Percentiles rank a stretch among this genome's conserved stretches.
phyloP scores from a whole-genome alignment of 1,140 invertebrate species.

The Trigoniulus corallinus region DNA sequence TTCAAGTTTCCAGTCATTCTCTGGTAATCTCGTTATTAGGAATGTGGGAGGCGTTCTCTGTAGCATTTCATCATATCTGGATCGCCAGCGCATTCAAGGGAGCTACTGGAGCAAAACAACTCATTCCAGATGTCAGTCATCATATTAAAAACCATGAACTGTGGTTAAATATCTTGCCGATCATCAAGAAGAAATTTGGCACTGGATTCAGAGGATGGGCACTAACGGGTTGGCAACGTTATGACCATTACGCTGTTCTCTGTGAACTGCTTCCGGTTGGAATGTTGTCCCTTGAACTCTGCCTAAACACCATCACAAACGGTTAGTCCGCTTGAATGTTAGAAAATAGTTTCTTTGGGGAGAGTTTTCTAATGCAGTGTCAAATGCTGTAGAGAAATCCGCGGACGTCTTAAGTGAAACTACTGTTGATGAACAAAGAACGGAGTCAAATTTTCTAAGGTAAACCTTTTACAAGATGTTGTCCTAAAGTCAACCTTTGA shows the following conservation, averaged over 20 bases:
- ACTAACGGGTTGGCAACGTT: conserved; percentile 30
- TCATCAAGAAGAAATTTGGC: conserved; percentile 14
- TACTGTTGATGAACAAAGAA: conserved; percentile 18
- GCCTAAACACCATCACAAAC: too few relatives aligned
- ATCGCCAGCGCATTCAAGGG: conserved; percentile 42
- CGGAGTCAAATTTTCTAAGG: too few relatives aligned
- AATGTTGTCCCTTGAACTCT: too few relatives aligned
- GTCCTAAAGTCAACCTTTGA: too few relatives aligned
- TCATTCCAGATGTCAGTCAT: conserved; percentile 23
- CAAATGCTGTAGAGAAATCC: conserved; percentile 20
- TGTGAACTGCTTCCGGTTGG: conserved; percentile 30
- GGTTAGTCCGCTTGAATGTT: too few relatives aligned
- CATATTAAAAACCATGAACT: conserved; percentile 28
- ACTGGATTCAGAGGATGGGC: conserved; percentile 27
- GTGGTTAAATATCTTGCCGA: conserved; percentile 21
- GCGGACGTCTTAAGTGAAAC: conserved; percentile 24
- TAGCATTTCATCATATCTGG: conserved; percentile 37
- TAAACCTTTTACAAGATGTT: too few relatives aligned
- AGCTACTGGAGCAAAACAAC: too few relatives aligned
- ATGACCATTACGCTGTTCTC: conserved; percentile 30
- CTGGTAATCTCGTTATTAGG: too few relatives aligned
- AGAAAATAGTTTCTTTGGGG: too few relatives aligned
- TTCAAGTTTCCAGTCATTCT: too few relatives aligned
- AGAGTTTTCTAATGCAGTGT: too few relatives aligned
- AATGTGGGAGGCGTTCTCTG: conserved; percentile 31